Base-by-base conservation (phyloP, 2,113 vertebrate species). In the Hiodon tergisus region DNA sequence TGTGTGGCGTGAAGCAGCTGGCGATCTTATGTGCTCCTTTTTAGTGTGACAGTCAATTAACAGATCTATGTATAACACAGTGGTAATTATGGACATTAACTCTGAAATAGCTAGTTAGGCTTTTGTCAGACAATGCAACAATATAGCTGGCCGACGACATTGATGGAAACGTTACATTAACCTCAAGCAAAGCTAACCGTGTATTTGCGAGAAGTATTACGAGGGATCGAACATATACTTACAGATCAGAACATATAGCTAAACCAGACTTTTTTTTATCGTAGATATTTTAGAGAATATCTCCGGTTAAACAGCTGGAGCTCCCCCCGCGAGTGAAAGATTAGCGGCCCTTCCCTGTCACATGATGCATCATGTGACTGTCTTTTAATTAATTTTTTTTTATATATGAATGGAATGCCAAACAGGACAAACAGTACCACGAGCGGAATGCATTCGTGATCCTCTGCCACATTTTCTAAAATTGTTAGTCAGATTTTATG, bases 331-430 rank as follows among this genome's bases (percentile, higher is more conserved):
- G 50, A 63, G 61, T 67, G 57, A 68, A 72, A 72, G 58, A 74
- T 75, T 72, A 67, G 77, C 71, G 74, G 81, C 80, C 80, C 82
- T 79, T 73, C 77, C 83, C 77, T 77, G 73, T 89, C 88, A 89
- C 82, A 86, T 90, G 89, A 86, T 73, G 31, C 5, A 8, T 16
- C 75, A 76, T 9, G 69, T 76, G 75, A 76, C 13, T n/a, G 11
- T 46, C 4, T 14, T 51, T 7, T 60, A 3, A 3, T 14, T 61
- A 16, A n/a, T n/a, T 61, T 61, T 61, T 61, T 9, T 16, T 3
- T 51, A 5, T 50, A 8, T 67, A 17, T 52, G 67, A 79, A 89
- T 1, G 74, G 78, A 7, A 76, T 5, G 54, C 0, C 31, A 73
- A 1, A 47, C 83, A 77, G 85, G 82, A 84, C 89, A 83, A 79